Evolutionary conservation across 2,888 invertebrate genomes (phyloP), one percentile per base, ranked within the genome.

Genomic region (Rutpela maculata): DNA sequence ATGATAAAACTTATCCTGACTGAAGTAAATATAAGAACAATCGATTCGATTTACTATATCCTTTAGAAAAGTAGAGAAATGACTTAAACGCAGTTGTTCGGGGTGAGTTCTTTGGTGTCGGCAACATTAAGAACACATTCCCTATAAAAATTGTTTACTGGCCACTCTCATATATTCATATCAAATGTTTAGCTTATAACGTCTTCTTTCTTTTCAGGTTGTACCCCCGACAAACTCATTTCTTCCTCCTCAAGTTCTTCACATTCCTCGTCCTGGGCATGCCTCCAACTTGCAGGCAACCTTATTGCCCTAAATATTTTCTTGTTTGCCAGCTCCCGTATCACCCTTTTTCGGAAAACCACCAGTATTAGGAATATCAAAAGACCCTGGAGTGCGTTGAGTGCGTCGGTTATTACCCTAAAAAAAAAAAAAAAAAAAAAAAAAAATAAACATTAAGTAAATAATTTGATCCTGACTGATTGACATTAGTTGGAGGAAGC

Each of bases 351-450:
- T 10, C 93, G 89, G 80, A 92, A 91, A 50, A 92, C 90, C n/a
- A 94, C 92, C 76, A 93, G 86, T 59, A 93, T 87, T 31, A 93
- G 78, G 87, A 94, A 93, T 83, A 93, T 92, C 57, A 93, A 81
- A n/a, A 93, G 82, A 0, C 94, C 94, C 89, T 93, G 93, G 6
- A 93, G 88, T 0, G 91, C 88, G 88, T 94, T 94, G 79, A 93
- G 88, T 56, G 92, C 87, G 88, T 94, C 94, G 2, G 92, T 88
- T 26, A 93, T 87, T 9, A 91, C 86, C 92, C 93, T 93, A 90
- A 79, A 90, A 90, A 80, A 80, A 83, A 82, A 80, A 81, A 57
- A 65, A 17, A 63, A 22, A 57, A 22, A 66, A 26, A 3, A 26
- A 26, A 26, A 1, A 1, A 35, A 55, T 38, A 69, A 43, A 22